Evolutionary conservation across 2,888 invertebrate genomes (phyloP).

Genomic region (Dastarcus helophoroides): DNA sequence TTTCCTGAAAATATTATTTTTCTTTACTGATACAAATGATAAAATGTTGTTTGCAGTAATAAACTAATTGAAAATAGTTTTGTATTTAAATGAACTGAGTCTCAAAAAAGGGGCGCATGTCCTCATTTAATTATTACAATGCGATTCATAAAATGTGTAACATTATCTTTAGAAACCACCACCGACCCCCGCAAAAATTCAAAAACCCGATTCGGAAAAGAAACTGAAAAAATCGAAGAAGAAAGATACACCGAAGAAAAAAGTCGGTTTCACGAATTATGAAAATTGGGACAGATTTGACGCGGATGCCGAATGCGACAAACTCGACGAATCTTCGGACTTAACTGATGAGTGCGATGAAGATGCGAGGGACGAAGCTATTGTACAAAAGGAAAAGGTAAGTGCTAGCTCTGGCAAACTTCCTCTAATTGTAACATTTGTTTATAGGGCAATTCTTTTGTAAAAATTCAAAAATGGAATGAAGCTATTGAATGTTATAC

Average conservation of each 20-base stretch:
- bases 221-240: constrained; percentile 2
- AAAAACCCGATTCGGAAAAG: constrained; percentile 4
- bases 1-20: no score
- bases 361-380: constrained; percentile 48
- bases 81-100: no score
- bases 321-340: constrained; percentile 43
- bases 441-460: constrained; percentile 68
- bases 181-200: neutral
- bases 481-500: constrained; percentile 80
- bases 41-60: no score
- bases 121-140: no score
- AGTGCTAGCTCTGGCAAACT: constrained; percentile 3
- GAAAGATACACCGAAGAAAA: neutral
- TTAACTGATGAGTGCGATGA: constrained; percentile 44
- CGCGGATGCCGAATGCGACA: constrained; percentile 56
- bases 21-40: no score
- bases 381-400: constrained; percentile 59
- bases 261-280: constrained; percentile 45
- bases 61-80: no score
- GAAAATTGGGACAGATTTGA: constrained; percentile 69
- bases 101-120: no score
- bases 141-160: neutral
- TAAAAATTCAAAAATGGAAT: constrained; percentile 66
- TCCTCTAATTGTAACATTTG: constrained; percentile 3
- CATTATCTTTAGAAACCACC: neutral